Evolutionary conservation across 2,113 vertebrate species (phyloP), one percentile per base, ranked within the genome.

Genomic region (Meriones unguiculatus): DNA sequence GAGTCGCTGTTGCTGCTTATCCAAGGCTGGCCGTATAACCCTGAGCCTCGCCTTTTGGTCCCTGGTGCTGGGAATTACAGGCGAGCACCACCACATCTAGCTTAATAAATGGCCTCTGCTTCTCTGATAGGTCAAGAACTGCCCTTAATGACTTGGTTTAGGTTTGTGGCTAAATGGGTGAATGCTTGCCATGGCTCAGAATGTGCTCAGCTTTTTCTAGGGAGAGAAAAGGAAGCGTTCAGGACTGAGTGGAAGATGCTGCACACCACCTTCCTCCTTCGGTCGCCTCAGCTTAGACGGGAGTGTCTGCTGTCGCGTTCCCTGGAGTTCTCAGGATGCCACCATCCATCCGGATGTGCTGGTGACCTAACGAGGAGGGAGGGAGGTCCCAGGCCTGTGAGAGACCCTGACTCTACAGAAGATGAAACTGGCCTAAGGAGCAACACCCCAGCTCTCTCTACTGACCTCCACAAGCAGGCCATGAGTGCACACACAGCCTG

Each of bases 401-500:
- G 75, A 50, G 25, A 12, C 38, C 13, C 13, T 50, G 25, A 30
- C 46, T 17, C 13, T 7, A 30, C 28, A 28, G 52, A 50, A 30
- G 28, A 46, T 30, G 75, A 77, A 76, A 50, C 25, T 50, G 14
- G 14, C 7, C 41, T 8, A 12, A 52, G 6, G 46, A 30, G 7
- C 13, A 72, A 52, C 46, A 77, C 75, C 25, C 46, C 30, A 30
- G 46, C 41, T 30, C 24, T 46, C 6, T 30, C 75, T 50, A 15
- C 46, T 28, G 13, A 77, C 75, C 73, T 28, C 41, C 75, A 52
- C 6, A 3, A 14, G 75, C 75, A 52, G 13, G 52, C 2, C 75
- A 30, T 8, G 7, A 0, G 1, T 3, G 41, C 22, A 8, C 3
- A 5, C 22, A 17, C 28, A 77, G 13, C 15, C 75, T 20, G 25